Evolutionary conservation across 2,888 invertebrate genomes (phyloP), one percentile per base, ranked within the genome.

Genomic region (Lasioglossum morio): DNA sequence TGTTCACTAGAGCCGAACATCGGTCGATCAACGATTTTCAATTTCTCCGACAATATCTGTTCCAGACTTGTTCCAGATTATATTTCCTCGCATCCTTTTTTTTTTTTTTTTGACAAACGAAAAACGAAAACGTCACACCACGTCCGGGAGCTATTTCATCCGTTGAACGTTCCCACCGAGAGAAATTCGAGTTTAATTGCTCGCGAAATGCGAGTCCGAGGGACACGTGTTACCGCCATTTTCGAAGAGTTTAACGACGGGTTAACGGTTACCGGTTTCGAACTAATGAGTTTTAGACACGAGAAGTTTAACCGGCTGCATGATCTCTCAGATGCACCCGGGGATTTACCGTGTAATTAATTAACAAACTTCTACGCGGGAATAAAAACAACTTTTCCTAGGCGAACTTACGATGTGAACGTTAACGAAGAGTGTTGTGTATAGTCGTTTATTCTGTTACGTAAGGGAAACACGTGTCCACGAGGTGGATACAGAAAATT

Each of bases 151-250:
- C 30, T 34, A 16, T n/a, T 57, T 7, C 14, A 30, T 43, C 37
- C 43, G n/a, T 60, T 40, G 30, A 16, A 34, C 19, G 66, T 73
- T 23, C 19, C n/a, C n/a, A 16, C 74, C 23, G 57, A 46, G 70
- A 48, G 80, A 75, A 75, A 80, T 74, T 80, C 75, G 34, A 34
- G 23, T 72, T 72, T 87, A 81, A 87, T 86, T 69, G 53, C 66
- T 37, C 75, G 66, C 76, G 76, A 74, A 77, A 70, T 63, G 79
- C 84, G 76, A 87, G 83, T 73, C 63, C 43, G 69, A 37, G 69
- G 77, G 84, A 70, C 74, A 84, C 82, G 82, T 81, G 78, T 78
- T 82, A 91, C 90, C 81, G 86, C 87, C 82, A 37, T 46, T 43
- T 72, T 72, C 72, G 72, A 72, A 46, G 84, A 89, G 82, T 72